Evolutionary conservation across 2,797 vertebrate species (phyloP), one percentile per base, ranked within the genome.

Genomic region (Falco novaeseelandiae): DNA sequence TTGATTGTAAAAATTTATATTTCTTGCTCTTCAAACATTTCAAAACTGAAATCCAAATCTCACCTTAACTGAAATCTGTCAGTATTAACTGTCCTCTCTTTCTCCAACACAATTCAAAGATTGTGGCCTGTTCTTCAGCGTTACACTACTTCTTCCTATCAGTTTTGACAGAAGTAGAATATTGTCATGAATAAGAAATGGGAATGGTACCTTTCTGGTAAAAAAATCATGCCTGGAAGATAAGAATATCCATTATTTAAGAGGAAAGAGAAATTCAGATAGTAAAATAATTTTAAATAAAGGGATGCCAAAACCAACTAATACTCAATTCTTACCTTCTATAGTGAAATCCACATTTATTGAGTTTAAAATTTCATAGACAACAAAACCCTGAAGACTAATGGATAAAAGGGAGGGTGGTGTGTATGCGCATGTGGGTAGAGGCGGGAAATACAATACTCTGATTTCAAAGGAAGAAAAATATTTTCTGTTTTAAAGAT

Each of bases 241-340:
- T 40, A 70, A 79, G 25, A 94, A 36, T 38, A 26, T 21, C 34
- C 44, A 63, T 81, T 27, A 69, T 59, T 89, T 69, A 96, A 87
- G 94, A 92, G 46, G 49, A 94, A 85, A 61, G 58, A 90, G 13
- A 76, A 86, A 91, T 94, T 65, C 92, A 89, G 70, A 86, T 57
- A 42, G n/a, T 36, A 78, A 61, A 25, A 89, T 12, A 32, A 8
- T 73, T 89, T 48, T 65, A 26, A 1, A n/a, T 48, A n/a, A 71
- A 61, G 86, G 51, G 46, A 90, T 78, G 57, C 83, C 23, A 96
- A 90, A 94, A 55, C 36, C 52, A 83, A 89, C 44, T 71, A 88
- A 78, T 80, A 83, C 44, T 78, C 32, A 52, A 42, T 79, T 93
- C 42, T 89, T 93, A 62, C 49, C 51, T 83, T 94, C 76, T 87